phyloP scores from a whole-genome alignment of 2,888 invertebrate genomes.

The Ichneumoninae sp. region DNA sequence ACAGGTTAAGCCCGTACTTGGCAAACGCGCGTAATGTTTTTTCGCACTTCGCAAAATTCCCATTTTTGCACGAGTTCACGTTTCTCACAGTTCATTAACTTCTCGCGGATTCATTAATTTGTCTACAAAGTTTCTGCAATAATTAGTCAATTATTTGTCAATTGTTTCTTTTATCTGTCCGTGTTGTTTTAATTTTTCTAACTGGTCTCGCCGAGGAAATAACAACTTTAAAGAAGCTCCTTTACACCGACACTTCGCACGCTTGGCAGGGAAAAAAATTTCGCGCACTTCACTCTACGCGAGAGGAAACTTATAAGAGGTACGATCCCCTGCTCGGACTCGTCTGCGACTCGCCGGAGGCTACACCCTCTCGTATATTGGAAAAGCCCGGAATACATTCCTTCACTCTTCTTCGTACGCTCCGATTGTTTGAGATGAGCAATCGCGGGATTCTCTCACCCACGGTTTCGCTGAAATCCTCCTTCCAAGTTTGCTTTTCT shows the following conservation, averaged over 20 bases:
- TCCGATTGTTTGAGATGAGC: constrained; percentile 62
- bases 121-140: not conserved
- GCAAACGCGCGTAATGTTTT: constrained; percentile 64
- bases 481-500: constrained; percentile 57
- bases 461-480: constrained; percentile 50
- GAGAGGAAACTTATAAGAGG: not conserved
- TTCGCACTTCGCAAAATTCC: constrained; percentile 67
- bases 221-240: not conserved
- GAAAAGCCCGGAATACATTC: constrained; percentile 40
- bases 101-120: not conserved
- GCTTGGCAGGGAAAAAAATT: constrained; percentile 7
- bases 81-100: constrained; percentile 4
- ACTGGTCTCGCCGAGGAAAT: constrained; percentile 11
- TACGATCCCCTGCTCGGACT: constrained; percentile 6
- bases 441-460: constrained; percentile 49
- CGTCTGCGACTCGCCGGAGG: constrained; percentile 29
- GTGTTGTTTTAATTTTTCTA: not conserved
- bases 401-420: constrained; percentile 23
- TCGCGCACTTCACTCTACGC: constrained; percentile 1
- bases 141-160: not conserved
- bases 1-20: constrained; percentile 61
- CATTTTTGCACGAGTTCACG: constrained; percentile 43
- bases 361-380: constrained; percentile 44
- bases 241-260: not conserved
- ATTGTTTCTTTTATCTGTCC: not conserved